A percentile compares a stretch with the other conserved stretches of the same genome.
Conservation (phyloP, 2,888 invertebrate species). For the Aethes cnicana region DNA sequence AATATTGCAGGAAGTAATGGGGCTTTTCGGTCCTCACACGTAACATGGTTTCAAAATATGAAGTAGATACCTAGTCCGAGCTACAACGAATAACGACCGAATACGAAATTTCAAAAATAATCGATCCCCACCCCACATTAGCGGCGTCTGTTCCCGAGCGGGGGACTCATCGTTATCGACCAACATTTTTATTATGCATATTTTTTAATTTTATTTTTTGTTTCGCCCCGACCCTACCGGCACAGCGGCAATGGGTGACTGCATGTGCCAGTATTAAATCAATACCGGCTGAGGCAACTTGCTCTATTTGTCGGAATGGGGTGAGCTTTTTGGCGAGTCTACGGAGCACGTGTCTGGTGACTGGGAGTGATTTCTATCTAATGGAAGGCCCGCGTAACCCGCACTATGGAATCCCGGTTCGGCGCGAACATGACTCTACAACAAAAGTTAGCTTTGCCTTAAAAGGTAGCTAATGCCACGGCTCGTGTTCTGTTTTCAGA, state of each 20-base stretch:
- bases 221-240: slow-evolving; percentile 39
- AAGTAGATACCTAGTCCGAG: neutral
- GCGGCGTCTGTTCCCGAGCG: slow-evolving; percentile 32
- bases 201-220: slow-evolving; percentile 40
- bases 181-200: slow-evolving; percentile 41
- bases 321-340: slow-evolving; percentile 47
- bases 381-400: slow-evolving; percentile 34
- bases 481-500: slow-evolving; percentile 9
- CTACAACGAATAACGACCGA: slow-evolving; percentile 2
- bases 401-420: slow-evolving; percentile 34
- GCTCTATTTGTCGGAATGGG: slow-evolving; percentile 53
- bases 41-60: neutral
- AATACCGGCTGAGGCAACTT: slow-evolving; percentile 42
- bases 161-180: slow-evolving; percentile 40
- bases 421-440: slow-evolving; percentile 28
- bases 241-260: slow-evolving; percentile 41
- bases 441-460: slow-evolving; percentile 27
- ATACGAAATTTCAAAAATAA: slow-evolving; percentile 44
- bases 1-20: no score
- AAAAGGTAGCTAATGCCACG: slow-evolving; percentile 24
- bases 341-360: slow-evolving; percentile 40
- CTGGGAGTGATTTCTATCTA: slow-evolving; percentile 35
- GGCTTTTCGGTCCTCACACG: no score
- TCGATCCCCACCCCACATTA: slow-evolving; percentile 39
- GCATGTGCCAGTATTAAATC: slow-evolving; percentile 38